Evolutionary conservation across 2,113 vertebrate species (phyloP).

Genomic region (Monopterus albus): DNA sequence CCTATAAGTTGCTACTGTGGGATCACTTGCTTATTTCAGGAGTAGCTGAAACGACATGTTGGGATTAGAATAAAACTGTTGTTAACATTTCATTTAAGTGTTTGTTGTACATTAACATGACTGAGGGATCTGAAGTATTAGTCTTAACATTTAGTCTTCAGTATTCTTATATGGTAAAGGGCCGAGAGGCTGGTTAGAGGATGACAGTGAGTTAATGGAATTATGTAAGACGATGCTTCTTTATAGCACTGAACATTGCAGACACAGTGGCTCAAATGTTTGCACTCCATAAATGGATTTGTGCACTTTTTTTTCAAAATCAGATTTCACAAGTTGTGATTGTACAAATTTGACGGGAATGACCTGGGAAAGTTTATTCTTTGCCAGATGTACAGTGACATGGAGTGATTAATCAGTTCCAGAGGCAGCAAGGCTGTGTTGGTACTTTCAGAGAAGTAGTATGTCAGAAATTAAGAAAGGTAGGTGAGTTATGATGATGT

Average conservation of each 20-base stretch:
- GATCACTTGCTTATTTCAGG: background rate
- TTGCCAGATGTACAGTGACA: background rate
- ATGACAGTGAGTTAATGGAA: slow-evolving; percentile 28
- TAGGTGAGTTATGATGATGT: background rate
- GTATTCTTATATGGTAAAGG: slow-evolving; percentile 18
- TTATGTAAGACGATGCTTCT: slow-evolving; percentile 28
- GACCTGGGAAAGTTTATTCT: background rate
- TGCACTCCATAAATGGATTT: too few relatives aligned
- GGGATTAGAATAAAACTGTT: too few relatives aligned
- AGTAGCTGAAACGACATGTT: too few relatives aligned
- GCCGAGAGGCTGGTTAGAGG: slow-evolving; percentile 2
- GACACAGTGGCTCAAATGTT: too few relatives aligned
- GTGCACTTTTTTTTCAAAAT: background rate
- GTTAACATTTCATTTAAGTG: too few relatives aligned
- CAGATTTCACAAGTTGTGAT: slow-evolving; percentile 22
- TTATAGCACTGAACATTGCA: slow-evolving; percentile 37
- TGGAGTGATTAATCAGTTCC: background rate
- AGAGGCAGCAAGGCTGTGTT: background rate
- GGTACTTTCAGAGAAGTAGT: background rate
- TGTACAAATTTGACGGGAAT: slow-evolving; percentile 7
- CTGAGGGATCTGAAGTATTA: too few relatives aligned
- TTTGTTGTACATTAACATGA: too few relatives aligned
- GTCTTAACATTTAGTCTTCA: too few relatives aligned
- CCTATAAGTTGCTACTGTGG: background rate
- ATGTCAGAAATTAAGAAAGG: background rate